Evolutionary conservation across 2,888 invertebrate genomes (phyloP).

Genomic region (Nemotelus nigrinus): DNA sequence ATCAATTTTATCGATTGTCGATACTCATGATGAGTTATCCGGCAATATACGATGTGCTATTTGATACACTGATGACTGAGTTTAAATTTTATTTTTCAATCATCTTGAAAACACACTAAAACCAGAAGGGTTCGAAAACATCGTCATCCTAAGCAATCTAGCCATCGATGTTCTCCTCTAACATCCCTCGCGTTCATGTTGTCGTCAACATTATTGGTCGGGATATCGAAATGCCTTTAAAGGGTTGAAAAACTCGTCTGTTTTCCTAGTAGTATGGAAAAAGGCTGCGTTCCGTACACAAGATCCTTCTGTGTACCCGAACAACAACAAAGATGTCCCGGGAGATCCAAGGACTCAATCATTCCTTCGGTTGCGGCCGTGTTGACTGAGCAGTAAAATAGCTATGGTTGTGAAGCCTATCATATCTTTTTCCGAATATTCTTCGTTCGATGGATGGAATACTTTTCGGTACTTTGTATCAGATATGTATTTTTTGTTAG

Average conservation of each 20-base stretch:
- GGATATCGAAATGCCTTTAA: neutral
- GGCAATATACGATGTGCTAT: slow-evolving; percentile 28
- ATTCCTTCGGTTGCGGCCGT: slow-evolving; percentile 2
- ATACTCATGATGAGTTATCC: too few relatives aligned
- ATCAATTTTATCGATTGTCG: too few relatives aligned
- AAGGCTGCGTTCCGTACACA: too few relatives aligned
- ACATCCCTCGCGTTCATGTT: neutral
- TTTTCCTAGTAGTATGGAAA: neutral
- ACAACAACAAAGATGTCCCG: neutral
- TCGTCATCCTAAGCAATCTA: slow-evolving; percentile 37
- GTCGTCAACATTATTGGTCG: neutral
- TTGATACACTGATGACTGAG: slow-evolving; percentile 46
- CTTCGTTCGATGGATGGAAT: slow-evolving; percentile 4
- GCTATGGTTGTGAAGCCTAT: neutral
- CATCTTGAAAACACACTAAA: slow-evolving; percentile 30
- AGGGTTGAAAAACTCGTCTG: slow-evolving; percentile 7
- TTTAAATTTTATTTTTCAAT: slow-evolving; percentile 50
- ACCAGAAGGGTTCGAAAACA: slow-evolving; percentile 20
- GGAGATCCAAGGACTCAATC: slow-evolving; percentile 9
- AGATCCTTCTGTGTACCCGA: too few relatives aligned
- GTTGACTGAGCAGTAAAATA: slow-evolving; percentile 15
- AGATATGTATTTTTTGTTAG: neutral
- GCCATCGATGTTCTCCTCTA: neutral
- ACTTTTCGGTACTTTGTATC: neutral
- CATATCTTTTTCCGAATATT: slow-evolving; percentile 10